A percentile compares a stretch with the other conserved stretches of the same genome.
Evolutionary conservation across 2,888 invertebrate genomes (phyloP).

Genomic region (Troides aeacus): DNA sequence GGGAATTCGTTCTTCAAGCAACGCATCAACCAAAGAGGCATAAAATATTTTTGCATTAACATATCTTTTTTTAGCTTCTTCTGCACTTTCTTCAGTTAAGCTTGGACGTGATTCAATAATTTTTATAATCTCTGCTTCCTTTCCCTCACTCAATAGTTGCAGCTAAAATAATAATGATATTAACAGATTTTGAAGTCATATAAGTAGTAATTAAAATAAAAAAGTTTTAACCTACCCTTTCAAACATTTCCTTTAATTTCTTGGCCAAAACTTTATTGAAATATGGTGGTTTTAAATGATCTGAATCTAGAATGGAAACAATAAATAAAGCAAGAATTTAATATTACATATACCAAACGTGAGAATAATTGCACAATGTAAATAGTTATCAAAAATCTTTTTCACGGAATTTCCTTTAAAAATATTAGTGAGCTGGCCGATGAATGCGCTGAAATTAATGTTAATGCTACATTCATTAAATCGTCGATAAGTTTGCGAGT

Average conservation of each 20-base stretch:
- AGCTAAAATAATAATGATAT: slow-evolving; percentile 11
- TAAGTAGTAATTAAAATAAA: neutral
- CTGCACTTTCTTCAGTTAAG: slow-evolving; percentile 1
- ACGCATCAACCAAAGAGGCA: slow-evolving; percentile 32
- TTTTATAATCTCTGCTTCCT: slow-evolving; percentile 19
- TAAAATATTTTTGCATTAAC: slow-evolving; percentile 22
- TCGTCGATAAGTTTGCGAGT: too few species aligned
- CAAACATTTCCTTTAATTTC: slow-evolving; percentile 35
- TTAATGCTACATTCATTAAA: too few species aligned
- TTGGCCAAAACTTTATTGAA: slow-evolving; percentile 31
- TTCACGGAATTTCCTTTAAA: too few species aligned
- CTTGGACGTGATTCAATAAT: slow-evolving; percentile 6
- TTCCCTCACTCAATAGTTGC: slow-evolving; percentile 13
- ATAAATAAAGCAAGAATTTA: neutral
- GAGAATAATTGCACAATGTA: too few species aligned
- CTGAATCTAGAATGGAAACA: slow-evolving; percentile 35
- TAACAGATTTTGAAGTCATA: neutral
- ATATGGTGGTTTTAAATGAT: slow-evolving; percentile 34
- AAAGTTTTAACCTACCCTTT: slow-evolving; percentile 27
- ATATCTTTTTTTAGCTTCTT: slow-evolving; percentile 1
- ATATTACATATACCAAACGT: too few species aligned
- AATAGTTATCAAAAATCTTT: too few species aligned
- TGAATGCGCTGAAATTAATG: too few species aligned
- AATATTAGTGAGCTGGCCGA: too few species aligned
- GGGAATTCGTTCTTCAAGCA: slow-evolving; percentile 41